phyloP scores from a whole-genome alignment of 2,888 invertebrate genomes.

The Ophion ventricosus region DNA sequence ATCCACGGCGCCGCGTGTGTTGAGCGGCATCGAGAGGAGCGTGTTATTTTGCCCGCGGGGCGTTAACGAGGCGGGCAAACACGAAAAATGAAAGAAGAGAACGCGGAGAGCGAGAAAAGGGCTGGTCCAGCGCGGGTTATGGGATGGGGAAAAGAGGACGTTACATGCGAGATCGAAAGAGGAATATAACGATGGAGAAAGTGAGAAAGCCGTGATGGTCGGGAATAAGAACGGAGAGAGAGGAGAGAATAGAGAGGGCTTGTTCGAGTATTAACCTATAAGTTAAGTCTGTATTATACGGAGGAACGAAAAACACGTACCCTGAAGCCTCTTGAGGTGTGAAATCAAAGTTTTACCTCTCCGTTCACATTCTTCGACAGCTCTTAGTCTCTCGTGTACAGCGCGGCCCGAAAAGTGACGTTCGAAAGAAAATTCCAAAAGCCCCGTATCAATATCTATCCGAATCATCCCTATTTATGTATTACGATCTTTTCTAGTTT shows the following conservation, averaged over 20 bases:
- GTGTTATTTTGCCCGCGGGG: constrained; percentile 74
- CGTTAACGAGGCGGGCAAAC: constrained; percentile 80
- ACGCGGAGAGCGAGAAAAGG: constrained; percentile 56
- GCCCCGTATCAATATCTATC: too few species aligned
- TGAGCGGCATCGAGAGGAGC: constrained; percentile 51
- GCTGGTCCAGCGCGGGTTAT: constrained; percentile 46
- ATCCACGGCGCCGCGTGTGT: constrained; percentile 32
- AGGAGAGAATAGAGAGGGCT: neutral
- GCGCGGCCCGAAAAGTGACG: neutral
- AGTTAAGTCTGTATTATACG: neutral
- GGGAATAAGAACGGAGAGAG: constrained; percentile 57
- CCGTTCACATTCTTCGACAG: neutral
- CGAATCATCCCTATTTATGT: too few species aligned
- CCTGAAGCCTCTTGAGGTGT: constrained; percentile 66
- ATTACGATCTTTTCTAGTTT: neutral
- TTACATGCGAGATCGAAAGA: constrained; percentile 35
- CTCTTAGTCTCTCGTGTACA: neutral
- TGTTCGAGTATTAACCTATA: constrained; percentile 8
- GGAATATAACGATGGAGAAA: constrained; percentile 50
- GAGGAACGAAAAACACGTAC: neutral
- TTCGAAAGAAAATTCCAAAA: neutral
- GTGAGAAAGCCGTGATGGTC: constrained; percentile 65
- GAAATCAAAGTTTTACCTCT: constrained; percentile 67
- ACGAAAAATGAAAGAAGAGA: constrained; percentile 64
- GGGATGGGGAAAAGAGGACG: constrained; percentile 38